Evolutionary conservation across 1,140 invertebrate genomes (phyloP).

Genomic region (Leptestheria dahalacensis): DNA sequence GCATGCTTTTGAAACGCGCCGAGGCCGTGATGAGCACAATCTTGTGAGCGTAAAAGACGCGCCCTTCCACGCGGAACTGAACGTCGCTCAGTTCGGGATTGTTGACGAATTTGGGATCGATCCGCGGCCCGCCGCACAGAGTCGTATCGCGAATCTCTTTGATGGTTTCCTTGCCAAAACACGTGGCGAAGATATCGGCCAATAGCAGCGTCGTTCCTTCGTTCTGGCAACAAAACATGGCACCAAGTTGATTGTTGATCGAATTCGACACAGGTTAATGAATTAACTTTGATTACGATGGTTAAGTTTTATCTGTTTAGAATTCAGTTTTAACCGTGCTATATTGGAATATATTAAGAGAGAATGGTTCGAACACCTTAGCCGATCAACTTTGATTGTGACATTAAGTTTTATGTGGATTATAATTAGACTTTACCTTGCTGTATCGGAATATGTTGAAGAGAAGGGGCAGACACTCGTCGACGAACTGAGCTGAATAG

Average conservation of each 20-base stretch:
- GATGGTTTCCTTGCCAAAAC: constrained; percentile 71
- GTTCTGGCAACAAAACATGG: constrained; percentile 43
- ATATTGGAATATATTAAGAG: no score
- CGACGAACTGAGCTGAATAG: constrained; percentile 72
- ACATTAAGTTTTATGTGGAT: neutral
- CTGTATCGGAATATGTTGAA: constrained; percentile 80
- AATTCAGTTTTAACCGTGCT: no score
- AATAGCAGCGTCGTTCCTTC: constrained; percentile 71
- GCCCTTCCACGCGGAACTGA: constrained; percentile 74
- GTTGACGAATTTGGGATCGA: constrained; percentile 82
- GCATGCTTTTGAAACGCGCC: constrained; percentile 66
- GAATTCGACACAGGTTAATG: constrained; percentile 4
- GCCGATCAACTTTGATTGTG: neutral
- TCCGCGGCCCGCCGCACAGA: constrained; percentile 51
- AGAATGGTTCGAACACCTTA: no score
- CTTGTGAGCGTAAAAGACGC: constrained; percentile 86
- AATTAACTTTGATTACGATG: neutral
- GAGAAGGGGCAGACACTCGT: constrained; percentile 71
- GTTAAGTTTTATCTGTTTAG: neutral
- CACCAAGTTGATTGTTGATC: no score
- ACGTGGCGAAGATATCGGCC: constrained; percentile 76
- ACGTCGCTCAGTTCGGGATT: constrained; percentile 81
- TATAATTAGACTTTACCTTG: constrained; percentile 50
- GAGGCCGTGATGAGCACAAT: constrained; percentile 82
- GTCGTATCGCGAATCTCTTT: constrained; percentile 56